Conservation (phyloP, 2,797 vertebrate genomes). For the Propithecus deckenii region DNA sequence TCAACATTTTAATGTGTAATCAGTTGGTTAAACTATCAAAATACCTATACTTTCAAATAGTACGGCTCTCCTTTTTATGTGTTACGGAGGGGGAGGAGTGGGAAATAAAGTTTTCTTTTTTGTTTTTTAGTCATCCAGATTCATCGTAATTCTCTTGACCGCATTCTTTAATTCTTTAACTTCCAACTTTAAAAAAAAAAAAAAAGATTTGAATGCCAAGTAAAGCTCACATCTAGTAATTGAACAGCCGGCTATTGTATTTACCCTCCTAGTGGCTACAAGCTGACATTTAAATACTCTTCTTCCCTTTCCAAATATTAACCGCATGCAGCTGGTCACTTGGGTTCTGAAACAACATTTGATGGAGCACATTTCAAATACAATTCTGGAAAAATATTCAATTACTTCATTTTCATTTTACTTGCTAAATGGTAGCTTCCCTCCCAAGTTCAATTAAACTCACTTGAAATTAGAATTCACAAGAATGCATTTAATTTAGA, state of each 20-base stretch:
- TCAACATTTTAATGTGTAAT: background rate
- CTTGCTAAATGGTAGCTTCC: slow-evolving; percentile 60
- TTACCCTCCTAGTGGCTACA: slow-evolving; percentile 70
- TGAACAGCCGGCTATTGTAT: slow-evolving; percentile 68
- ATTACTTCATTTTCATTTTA: slow-evolving; percentile 76
- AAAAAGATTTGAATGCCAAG: slow-evolving; percentile 48
- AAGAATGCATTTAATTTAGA: slow-evolving; percentile 73
- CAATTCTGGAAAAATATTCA: slow-evolving; percentile 71
- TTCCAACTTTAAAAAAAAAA: slow-evolving; percentile 49
- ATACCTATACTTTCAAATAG: background rate
- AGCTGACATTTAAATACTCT: slow-evolving; percentile 75
- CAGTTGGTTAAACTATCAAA: background rate
- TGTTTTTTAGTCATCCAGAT: background rate
- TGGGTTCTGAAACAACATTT: slow-evolving; percentile 61
- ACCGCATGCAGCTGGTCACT: slow-evolving; percentile 69
- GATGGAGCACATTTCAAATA: slow-evolving; percentile 71
- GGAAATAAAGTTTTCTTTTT: background rate
- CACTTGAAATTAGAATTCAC: slow-evolving; percentile 75
- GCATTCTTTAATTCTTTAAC: slow-evolving; percentile 68
- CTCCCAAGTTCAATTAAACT: slow-evolving; percentile 74
- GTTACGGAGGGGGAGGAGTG: accelerated
- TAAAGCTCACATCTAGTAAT: slow-evolving; percentile 60
- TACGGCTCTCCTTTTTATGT: background rate
- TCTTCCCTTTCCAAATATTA: slow-evolving; percentile 77
- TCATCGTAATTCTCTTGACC: slow-evolving; percentile 60